phyloP scores from a whole-genome alignment of 92 coral and sea anemone genomes.

The Ricordea florida region DNA sequence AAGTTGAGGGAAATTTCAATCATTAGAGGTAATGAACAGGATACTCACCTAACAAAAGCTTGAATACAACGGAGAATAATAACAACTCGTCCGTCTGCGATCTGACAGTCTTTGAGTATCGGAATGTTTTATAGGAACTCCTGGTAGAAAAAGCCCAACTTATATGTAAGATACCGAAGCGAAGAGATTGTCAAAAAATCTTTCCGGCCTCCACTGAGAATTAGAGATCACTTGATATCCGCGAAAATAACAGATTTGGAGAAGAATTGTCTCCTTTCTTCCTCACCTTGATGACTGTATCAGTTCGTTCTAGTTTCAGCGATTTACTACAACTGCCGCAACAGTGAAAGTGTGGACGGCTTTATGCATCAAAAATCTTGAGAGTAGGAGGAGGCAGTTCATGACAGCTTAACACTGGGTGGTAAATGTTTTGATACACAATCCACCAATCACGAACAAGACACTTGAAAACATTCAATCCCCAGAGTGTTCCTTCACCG shows the following conservation, averaged over 20 bases:
- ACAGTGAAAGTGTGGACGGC: slow-evolving; percentile 3
- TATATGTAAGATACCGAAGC: too few relatives aligned
- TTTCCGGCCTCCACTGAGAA: slow-evolving; percentile 22
- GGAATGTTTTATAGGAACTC: slow-evolving; percentile 26
- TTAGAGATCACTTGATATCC: slow-evolving; percentile 28
- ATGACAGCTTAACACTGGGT: slow-evolving; percentile 93
- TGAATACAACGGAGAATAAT: too few relatives aligned
- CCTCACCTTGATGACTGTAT: too few relatives aligned
- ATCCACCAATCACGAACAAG: slow-evolving; percentile 75
- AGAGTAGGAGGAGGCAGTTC: slow-evolving; percentile 77
- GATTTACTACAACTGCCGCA: slow-evolving; percentile 40
- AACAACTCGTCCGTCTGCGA: too few relatives aligned
- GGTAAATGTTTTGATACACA: slow-evolving; percentile 78
- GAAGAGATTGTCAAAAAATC: too few relatives aligned
- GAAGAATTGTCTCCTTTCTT: neutral
- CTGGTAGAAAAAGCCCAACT: slow-evolving; percentile 3
- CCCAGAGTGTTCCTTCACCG: slow-evolving; percentile 83
- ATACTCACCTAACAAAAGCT: slow-evolving; percentile 2
- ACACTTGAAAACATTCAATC: slow-evolving; percentile 75
- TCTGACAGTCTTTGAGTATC: slow-evolving; percentile 21
- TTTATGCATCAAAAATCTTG: slow-evolving; percentile 58
- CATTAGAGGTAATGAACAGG: too few relatives aligned
- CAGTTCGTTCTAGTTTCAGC: neutral
- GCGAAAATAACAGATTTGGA: neutral
- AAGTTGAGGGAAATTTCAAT: too few relatives aligned